A percentile compares a stretch with the other conserved stretches of the same genome.
These are phyloP conservation scores for Scomber scombrus DNA, from an alignment of 2,113 vertebrate species.

Conservation along the genomic window DNA sequence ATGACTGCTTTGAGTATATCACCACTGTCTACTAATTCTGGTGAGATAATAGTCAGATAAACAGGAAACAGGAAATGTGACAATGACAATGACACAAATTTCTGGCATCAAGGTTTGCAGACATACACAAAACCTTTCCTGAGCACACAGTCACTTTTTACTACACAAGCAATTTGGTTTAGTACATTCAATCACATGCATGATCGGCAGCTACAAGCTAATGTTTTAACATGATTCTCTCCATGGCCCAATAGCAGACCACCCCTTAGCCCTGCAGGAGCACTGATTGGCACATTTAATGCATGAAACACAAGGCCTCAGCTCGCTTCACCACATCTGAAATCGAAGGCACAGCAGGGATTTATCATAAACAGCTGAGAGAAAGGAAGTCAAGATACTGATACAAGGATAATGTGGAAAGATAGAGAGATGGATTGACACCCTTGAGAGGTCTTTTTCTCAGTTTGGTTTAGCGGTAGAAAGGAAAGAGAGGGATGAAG, in stretches of 20 bases:
- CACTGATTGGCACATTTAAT: constrained; percentile 35
- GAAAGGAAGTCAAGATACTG: not conserved
- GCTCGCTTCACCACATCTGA: constrained; percentile 35
- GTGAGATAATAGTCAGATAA: too few species aligned
- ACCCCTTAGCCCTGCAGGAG: not conserved
- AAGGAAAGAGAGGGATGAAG: not conserved
- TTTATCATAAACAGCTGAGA: constrained; percentile 29
- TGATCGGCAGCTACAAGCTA: constrained; percentile 41
- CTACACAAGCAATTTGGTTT: constrained; percentile 2
- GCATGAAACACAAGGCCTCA: not conserved
- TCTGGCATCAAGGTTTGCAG: not conserved
- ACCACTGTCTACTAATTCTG: too few species aligned
- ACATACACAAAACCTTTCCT: not conserved
- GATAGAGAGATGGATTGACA: not conserved
- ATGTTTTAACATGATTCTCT: constrained; percentile 46
- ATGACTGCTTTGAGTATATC: too few species aligned
- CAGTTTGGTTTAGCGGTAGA: too few species aligned
- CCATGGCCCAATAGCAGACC: constrained; percentile 17
- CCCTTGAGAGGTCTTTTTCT: not conserved
- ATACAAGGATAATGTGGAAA: constrained; percentile 17
- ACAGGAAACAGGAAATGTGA: too few species aligned
- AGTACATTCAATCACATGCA: constrained; percentile 33
- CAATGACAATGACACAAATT: not conserved
- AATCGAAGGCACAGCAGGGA: constrained; percentile 13
- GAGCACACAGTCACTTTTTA: not conserved